Percentiles rank a stretch among this genome's conserved stretches.
Conservation (phyloP, 1,140 invertebrate species). For the Gyrodactylus bullatarudis region DNA sequence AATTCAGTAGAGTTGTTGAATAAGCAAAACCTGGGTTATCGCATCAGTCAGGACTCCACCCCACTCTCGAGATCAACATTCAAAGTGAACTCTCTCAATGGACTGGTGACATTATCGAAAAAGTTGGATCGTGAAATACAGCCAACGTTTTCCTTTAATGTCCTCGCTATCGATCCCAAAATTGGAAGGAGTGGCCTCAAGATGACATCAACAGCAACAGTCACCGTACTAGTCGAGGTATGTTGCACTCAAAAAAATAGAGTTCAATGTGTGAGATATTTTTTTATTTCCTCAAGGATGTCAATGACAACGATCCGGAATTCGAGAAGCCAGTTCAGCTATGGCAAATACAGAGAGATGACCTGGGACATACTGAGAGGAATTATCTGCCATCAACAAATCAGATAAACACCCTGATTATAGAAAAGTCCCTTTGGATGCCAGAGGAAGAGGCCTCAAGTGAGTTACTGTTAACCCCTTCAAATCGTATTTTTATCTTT, state of each 20-base stretch:
- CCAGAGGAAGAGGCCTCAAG: not conserved
- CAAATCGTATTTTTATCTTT: too few relatives aligned
- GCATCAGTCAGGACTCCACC: not conserved
- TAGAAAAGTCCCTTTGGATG: not conserved
- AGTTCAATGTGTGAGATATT: too few relatives aligned
- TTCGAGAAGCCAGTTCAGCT: not conserved
- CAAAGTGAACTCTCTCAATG: not conserved
- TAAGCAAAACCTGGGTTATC: not conserved
- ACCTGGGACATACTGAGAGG: not conserved
- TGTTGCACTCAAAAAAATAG: too few relatives aligned
- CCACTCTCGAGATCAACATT: not conserved
- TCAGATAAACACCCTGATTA: not conserved
- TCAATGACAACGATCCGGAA: not conserved
- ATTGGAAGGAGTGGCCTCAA: not conserved
- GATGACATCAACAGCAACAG: not conserved
- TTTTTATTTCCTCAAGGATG: not conserved
- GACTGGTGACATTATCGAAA: not conserved
- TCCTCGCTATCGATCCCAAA: not conserved
- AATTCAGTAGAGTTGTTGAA: not conserved
- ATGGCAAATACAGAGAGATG: not conserved
- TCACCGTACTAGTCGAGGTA: not conserved
- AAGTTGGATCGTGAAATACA: not conserved
- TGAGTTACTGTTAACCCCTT: too few relatives aligned
- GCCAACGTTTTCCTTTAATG: not conserved
- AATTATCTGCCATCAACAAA: not conserved